These are phyloP conservation scores for Grallaria varia DNA, from an alignment of 2,113 vertebrate species.

Conservation along the genomic window DNA sequence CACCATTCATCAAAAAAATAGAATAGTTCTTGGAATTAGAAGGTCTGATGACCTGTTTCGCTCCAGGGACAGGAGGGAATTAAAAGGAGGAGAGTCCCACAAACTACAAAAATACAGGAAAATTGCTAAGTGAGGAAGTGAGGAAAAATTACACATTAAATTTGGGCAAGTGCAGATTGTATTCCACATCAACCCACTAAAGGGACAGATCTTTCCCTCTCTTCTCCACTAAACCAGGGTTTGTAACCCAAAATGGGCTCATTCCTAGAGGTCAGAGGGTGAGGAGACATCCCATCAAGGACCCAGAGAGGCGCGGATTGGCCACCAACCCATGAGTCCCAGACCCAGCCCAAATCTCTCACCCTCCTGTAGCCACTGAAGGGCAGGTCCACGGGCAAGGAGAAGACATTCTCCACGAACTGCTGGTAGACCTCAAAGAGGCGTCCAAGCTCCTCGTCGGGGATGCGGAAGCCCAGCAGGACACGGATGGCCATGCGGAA, in stretches of 20 bases:
- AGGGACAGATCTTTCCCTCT: rapidly evolving
- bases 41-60: background rate
- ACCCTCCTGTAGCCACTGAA: conserved; percentile 96
- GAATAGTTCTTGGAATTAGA: background rate
- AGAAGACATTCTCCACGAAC: conserved; percentile 97
- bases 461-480: conserved; percentile 91
- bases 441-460: conserved; percentile 87
- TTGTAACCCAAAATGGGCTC: rapidly evolving
- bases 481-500: conserved; percentile 96
- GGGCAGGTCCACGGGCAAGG: conserved; percentile 92
- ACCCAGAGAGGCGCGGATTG: rapidly evolving
- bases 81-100: background rate
- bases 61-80: background rate
- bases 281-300: rapidly evolving
- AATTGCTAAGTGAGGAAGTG: background rate
- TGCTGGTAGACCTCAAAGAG: conserved; percentile 94
- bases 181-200: background rate
- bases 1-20: rapidly evolving
- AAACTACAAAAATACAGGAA: background rate
- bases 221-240: background rate
- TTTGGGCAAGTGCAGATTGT: no score
- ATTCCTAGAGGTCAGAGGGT: background rate
- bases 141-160: rapidly evolving
- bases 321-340: rapidly evolving
- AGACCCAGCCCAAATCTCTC: background rate